Percentiles rank a stretch among this genome's conserved stretches.
phyloP scores from a whole-genome alignment of 2,888 invertebrate genomes.

The Diaprepes abbreviatus region DNA sequence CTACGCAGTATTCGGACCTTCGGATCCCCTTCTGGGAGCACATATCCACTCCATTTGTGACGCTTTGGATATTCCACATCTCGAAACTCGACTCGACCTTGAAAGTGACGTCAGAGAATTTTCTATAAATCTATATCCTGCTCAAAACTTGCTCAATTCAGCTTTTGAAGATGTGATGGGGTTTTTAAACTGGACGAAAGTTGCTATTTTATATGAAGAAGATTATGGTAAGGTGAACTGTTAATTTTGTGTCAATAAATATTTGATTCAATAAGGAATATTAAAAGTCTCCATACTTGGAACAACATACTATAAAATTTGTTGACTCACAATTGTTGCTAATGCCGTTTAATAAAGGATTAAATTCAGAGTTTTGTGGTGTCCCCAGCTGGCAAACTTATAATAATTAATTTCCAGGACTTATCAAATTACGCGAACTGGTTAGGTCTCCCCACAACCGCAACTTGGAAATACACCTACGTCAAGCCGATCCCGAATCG shows the following conservation, averaged over 20 bases:
- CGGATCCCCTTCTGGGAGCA: slow-evolving; percentile 78
- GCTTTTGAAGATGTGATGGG: slow-evolving; percentile 84
- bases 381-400: background rate
- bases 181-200: slow-evolving; percentile 84
- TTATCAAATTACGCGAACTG: slow-evolving; percentile 80
- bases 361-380: background rate
- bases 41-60: slow-evolving; percentile 87
- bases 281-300: no score
- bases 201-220: slow-evolving; percentile 86
- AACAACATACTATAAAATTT: no score
- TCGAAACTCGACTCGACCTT: slow-evolving; percentile 78
- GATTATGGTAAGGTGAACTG: slow-evolving; percentile 80
- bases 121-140: slow-evolving; percentile 85
- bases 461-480: slow-evolving; percentile 77
- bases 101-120: slow-evolving; percentile 75
- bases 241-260: no score
- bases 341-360: no score
- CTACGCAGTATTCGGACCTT: slow-evolving; percentile 84
- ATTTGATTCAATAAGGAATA: no score
- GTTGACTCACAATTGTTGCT: no score
- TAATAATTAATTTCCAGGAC: slow-evolving; percentile 67
- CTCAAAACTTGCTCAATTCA: slow-evolving; percentile 78
- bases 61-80: slow-evolving; percentile 83
- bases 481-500: slow-evolving; percentile 76
- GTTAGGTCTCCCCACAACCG: slow-evolving; percentile 74